Evolutionary conservation across 2,888 invertebrate genomes (phyloP), one percentile per base, ranked within the genome.

Genomic region (Pterostichus niger): DNA sequence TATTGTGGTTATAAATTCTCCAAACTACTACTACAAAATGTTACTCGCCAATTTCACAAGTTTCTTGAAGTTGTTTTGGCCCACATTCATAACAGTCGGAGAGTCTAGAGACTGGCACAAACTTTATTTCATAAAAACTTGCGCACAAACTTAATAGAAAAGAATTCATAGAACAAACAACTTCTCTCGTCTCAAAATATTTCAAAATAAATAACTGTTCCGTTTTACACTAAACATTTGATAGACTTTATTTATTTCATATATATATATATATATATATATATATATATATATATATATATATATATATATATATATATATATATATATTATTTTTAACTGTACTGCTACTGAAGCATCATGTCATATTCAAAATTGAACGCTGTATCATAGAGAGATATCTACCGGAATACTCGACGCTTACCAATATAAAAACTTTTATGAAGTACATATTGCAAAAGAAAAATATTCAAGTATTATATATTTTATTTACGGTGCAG

Each of bases 101-200:
- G 24, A 75, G 31, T 52, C 13, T 13, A 6, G 75, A 52, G 52
- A 75, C 75, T 52, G 75, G 68, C 15, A 17, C 52, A 75, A 75
- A 75, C 75, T 75, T 75, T 75, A 75, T 75, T 49, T n/a, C 17
- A 17, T 44, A 75, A 75, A 75, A 75, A 75, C 75, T 52, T 49
- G 24, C n/a, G 44, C 52, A 17, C 17, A 75, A 75, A 75, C 49
- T 75, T 75, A 24, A 75, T 52, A 75, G 33, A 75, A 71, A 71
- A 71, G 68, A 44, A 71, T 44, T 71, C 40, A 44, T 40, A 44
- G 44, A 71, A 71, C 68, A 71, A 71, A 71, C 68, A 71, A 44
- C 68, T 71, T 71, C 17, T n/a, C n/a, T n/a, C n/a, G 11, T 44
- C 68, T 44, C 40, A n/a, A 71, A 71, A 71, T 71, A 71, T 71